A percentile compares a stretch with the other conserved stretches of the same genome.
Conservation (phyloP, 1,140 invertebrate species). For the Drosophila novamexicana region DNA sequence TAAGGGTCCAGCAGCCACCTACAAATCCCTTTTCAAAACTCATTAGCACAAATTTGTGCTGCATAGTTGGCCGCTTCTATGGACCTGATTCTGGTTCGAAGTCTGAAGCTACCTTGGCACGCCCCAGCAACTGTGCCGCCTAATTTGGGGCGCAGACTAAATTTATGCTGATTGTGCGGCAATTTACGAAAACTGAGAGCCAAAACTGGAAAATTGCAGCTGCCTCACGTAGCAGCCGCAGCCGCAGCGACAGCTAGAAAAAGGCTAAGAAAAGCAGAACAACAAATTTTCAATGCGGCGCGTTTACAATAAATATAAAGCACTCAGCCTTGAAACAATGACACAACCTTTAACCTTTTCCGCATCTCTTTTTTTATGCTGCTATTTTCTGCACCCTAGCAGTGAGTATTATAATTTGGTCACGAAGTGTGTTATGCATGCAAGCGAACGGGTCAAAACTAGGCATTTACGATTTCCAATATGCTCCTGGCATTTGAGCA, state of each 20-base stretch:
- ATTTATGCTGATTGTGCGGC: constrained; percentile 82
- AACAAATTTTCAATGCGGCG: constrained; percentile 44
- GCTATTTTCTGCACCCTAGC: too few species aligned
- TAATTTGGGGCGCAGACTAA: constrained; percentile 57
- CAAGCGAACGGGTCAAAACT: too few species aligned
- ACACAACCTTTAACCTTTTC: constrained; percentile 50
- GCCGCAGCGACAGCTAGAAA: constrained; percentile 25
- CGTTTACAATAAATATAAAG: constrained; percentile 53
- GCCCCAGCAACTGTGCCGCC: constrained; percentile 35
- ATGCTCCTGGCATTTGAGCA: too few species aligned
- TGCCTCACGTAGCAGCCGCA: constrained; percentile 38
- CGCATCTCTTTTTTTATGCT: background rate
- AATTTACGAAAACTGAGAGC: constrained; percentile 70
- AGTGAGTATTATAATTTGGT: too few species aligned
- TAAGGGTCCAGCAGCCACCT: constrained; percentile 32
- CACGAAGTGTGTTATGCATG: too few species aligned
- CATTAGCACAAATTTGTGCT: constrained; percentile 82
- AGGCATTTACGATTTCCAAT: too few species aligned
- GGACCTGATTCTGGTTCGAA: background rate
- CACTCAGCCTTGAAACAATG: constrained; percentile 74
- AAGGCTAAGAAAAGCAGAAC: constrained; percentile 29
- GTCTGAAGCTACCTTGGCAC: constrained; percentile 33
- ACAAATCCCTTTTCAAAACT: constrained; percentile 80
- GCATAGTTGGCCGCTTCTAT: constrained; percentile 14
- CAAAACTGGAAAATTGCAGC: constrained; percentile 65